Base-by-base conservation (phyloP, 2,797 vertebrate genomes). In the Sebastes trivittatus region DNA sequence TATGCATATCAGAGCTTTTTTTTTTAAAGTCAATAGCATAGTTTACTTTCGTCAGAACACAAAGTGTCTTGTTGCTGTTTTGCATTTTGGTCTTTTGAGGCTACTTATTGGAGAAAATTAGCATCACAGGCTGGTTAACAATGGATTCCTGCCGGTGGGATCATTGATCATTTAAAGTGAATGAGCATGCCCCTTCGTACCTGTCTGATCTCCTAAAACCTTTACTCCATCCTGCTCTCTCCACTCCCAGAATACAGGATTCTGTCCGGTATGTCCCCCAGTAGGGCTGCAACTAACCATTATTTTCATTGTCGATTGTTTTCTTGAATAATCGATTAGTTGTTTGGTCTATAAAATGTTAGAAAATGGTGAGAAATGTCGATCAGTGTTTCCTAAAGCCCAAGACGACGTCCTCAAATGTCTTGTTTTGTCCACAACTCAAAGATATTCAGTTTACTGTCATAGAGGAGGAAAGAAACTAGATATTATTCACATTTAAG, bases 81-180 rank as follows among this genome's bases (percentile, higher is more conserved):
- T 65, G 59, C 22, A 74, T 60, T 77, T 63, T 36, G 36, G 60
- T 59, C 38, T 72, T 68, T 80, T 7, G 29, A 63, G 59, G 29
- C 20, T 5, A 42, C 32, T 10, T 54, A 55, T 4, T 23, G 22
- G 20, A 60, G n/a, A 54, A 54, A 71, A 78, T 30, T 30, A 49
- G 59, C 11, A 27, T 22, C 7, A 29, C 6, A 60, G 25, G 22
- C 29, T 29, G 11, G 11, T 81, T 61, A 66, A 67, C 11, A 22
- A 27, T 56, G 14, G 27, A 78, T 59, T 56, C 72, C n/a, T 70
- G 42, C 36, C 11, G 23, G 54, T 9, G 7, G 25, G 22, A 30
- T 60, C 18, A 16, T 5, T 46, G 20, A 60, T 70, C 7, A 36
- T 63, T 68, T 63, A 59, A 32, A 52, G 23, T 11, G 22, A 61